These are phyloP conservation scores for Nephrocerus scutellatus DNA, from an alignment of 2,888 invertebrate genomes.

Conservation along the genomic window DNA sequence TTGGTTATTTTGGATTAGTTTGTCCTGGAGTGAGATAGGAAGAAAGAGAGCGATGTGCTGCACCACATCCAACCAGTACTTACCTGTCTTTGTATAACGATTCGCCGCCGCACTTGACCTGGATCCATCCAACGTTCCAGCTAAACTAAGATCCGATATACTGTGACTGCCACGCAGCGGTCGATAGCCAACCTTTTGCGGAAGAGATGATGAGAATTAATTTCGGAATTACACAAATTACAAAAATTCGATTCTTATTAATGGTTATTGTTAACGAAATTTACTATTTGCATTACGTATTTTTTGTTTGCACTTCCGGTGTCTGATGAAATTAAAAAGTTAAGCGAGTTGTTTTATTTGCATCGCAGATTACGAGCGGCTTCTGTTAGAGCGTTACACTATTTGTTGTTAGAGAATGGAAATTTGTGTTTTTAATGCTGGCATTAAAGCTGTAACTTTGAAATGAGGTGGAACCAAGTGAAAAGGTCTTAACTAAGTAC, in stretches of 20 bases:
- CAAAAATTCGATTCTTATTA: constrained; percentile 9
- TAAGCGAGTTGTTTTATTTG: too few species aligned
- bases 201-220: constrained; percentile 22
- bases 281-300: constrained; percentile 1
- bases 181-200: constrained; percentile 71
- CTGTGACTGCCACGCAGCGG: constrained; percentile 80
- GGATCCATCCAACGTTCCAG: constrained; percentile 46
- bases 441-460: too few species aligned
- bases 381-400: too few species aligned
- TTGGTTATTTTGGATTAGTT: neutral
- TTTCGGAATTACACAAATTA: constrained; percentile 1
- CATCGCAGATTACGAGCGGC: too few species aligned
- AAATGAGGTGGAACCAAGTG: too few species aligned
- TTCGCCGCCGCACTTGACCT: constrained; percentile 36
- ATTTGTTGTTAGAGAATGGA: too few species aligned
- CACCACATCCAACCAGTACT: too few species aligned
- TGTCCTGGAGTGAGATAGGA: neutral
- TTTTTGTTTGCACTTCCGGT: too few species aligned
- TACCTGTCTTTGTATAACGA: constrained; percentile 50
- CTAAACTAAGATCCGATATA: constrained; percentile 75
- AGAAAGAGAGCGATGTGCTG: neutral
- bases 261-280: neutral
- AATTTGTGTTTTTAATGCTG: too few species aligned
- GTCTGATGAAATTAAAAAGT: constrained; percentile 16
- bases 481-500: too few species aligned